Percentiles rank a stretch among this genome's conserved stretches.
Evolutionary conservation across 2,888 invertebrate species (phyloP).

Genomic region (Metopia argyrocephala): DNA sequence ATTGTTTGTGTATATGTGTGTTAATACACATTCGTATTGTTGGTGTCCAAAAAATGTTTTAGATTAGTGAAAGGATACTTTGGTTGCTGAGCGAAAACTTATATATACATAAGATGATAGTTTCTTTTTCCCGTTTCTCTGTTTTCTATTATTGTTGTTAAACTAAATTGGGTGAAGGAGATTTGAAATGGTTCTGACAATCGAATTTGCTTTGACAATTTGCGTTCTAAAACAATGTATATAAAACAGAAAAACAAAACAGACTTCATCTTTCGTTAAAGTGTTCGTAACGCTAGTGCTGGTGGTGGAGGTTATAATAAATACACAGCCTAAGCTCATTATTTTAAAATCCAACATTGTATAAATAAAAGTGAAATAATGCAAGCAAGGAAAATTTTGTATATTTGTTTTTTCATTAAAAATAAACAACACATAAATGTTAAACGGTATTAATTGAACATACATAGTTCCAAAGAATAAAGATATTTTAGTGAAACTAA

Average conservation of each 20-base stretch:
- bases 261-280: slow-evolving; percentile 17
- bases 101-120: background rate
- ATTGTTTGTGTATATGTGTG: background rate
- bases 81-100: background rate
- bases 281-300: slow-evolving; percentile 21
- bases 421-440: background rate
- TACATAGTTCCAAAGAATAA: background rate
- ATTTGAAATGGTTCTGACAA: slow-evolving; percentile 4
- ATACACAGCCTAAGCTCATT: slow-evolving; percentile 20
- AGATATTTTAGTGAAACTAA: no score
- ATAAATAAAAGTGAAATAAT: slow-evolving; percentile 42
- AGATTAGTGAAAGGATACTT: background rate
- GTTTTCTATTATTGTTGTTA: slow-evolving; percentile 15
- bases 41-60: background rate
- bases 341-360: slow-evolving; percentile 35
- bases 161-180: slow-evolving; percentile 41
- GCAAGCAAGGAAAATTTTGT: background rate
- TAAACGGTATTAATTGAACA: background rate
- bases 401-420: slow-evolving; percentile 4
- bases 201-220: slow-evolving; percentile 9
- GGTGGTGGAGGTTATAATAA: slow-evolving; percentile 6
- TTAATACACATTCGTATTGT: slow-evolving; percentile 3
- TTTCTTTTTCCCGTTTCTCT: background rate
- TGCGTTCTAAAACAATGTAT: slow-evolving; percentile 14
- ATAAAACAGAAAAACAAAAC: background rate